phyloP scores from a whole-genome alignment of 1,140 invertebrate species.

The Ostrea denselamellosa region DNA sequence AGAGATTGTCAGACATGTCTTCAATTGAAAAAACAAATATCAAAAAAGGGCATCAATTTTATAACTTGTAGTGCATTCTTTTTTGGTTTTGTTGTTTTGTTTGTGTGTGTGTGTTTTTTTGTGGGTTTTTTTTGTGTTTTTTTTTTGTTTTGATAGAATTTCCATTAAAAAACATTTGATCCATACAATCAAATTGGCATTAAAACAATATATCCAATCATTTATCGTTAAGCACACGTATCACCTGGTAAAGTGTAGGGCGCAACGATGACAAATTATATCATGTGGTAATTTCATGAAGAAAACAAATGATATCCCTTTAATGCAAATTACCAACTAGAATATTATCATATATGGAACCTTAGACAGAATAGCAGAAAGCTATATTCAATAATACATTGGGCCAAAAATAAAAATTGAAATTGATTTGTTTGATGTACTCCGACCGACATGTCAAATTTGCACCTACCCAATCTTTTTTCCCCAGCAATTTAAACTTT shows the following conservation, averaged over 20 bases:
- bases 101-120: no score
- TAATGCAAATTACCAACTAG: background rate
- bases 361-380: background rate
- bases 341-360: background rate
- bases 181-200: background rate
- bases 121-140: no score
- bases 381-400: no score
- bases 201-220: background rate
- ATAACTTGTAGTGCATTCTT: background rate
- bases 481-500: no score
- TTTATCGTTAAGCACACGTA: background rate
- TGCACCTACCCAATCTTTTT: no score
- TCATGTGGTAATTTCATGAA: background rate
- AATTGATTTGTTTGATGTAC: no score
- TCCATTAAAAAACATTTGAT: background rate
- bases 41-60: background rate
- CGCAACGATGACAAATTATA: background rate
- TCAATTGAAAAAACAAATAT: background rate
- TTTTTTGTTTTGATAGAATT: no score
- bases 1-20: slow-evolving; percentile 36
- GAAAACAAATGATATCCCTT: background rate
- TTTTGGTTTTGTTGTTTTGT: no score
- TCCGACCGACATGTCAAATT: no score
- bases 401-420: no score
- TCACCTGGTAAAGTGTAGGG: background rate